These are phyloP conservation scores for Hymenopus coronatus DNA, from an alignment of 2,888 invertebrate genomes.

Conservation along the genomic window DNA sequence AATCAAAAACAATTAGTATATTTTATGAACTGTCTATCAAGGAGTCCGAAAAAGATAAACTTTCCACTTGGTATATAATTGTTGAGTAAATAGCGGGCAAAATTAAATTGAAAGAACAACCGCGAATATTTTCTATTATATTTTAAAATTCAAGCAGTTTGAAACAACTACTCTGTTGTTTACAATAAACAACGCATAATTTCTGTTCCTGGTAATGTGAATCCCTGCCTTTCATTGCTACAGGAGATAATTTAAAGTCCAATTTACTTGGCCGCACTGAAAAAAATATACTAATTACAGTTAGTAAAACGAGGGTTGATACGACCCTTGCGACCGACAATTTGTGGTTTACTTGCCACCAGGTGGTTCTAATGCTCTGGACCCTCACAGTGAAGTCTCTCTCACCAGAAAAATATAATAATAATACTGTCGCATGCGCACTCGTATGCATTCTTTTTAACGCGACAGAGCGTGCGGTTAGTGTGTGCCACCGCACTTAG, in stretches of 20 bases:
- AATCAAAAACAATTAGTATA: too few relatives aligned
- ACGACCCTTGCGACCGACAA: slow-evolving; percentile 20
- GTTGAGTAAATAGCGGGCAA: too few relatives aligned
- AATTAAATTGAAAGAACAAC: too few relatives aligned
- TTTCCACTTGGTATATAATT: too few relatives aligned
- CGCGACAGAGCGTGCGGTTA: not conserved
- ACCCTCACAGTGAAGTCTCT: not conserved
- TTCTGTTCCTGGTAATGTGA: not conserved
- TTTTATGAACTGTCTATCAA: too few relatives aligned
- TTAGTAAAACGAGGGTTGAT: slow-evolving; percentile 15
- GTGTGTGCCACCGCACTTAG: slow-evolving; percentile 9
- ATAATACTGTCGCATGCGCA: slow-evolving; percentile 1
- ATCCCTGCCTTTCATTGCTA: not conserved
- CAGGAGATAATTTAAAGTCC: slow-evolving; percentile 18
- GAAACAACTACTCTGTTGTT: not conserved
- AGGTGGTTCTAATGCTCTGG: slow-evolving; percentile 15
- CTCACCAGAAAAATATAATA: not conserved
- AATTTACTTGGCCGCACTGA: slow-evolving; percentile 10
- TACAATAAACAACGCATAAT: not conserved
- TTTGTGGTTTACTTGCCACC: slow-evolving; percentile 2
- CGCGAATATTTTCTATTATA: too few relatives aligned
- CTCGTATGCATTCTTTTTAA: not conserved
- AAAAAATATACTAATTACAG: slow-evolving; percentile 12
- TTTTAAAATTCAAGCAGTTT: not conserved
- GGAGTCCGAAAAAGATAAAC: too few relatives aligned